Evolutionary conservation across 2,113 vertebrate species (phyloP), one percentile per base, ranked within the genome.

Genomic region (Calyptomena viridis): DNA sequence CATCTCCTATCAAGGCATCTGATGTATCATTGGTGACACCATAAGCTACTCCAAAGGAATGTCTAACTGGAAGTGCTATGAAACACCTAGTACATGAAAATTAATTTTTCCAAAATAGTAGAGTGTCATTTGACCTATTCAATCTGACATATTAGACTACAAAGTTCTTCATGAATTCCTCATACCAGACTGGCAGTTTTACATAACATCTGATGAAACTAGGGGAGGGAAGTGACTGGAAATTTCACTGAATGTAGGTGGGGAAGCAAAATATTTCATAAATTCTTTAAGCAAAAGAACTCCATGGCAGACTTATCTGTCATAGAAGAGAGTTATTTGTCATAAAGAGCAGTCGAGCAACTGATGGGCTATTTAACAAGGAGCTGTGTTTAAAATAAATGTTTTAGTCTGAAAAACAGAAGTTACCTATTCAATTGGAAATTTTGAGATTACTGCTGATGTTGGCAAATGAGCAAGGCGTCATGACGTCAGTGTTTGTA

Each of bases 171-270:
- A 35, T 6, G n/a, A 92, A 50, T 44, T 79, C 13, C 9, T 68
- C 30, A 28, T n/a, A 78, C 4, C 20, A 78, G 37, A 37, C 4
- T 9, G 31, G 42, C 22, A 75, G 19, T 79, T 87, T 72, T 72
- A 85, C 33, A 39, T 0, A 0, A 42, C 0, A 0, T 25, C 21
- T 12, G 42, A 10, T 39, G 18, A 56, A 88, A 55, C 7, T 33
- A 14, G n/a, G 7, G 33, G 37, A 1, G 21, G 17, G 8, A 76
- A 62, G 21, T 20, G n/a, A 62, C 19, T 35, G 19, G 35, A 84
- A 91, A 66, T 66, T 58, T 59, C 31, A 94, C 24, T 11, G 25
- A 73, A 15, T 44, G 21, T 53, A 22, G 35, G 5, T 39, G 8
- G 11, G 24, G 24, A 89, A 78, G 47, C 16, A 81, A 71, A 89